Evolutionary conservation across 2,113 vertebrate species (phyloP), one percentile per base, ranked within the genome.

Genomic region (Potamarius usumacintae): DNA sequence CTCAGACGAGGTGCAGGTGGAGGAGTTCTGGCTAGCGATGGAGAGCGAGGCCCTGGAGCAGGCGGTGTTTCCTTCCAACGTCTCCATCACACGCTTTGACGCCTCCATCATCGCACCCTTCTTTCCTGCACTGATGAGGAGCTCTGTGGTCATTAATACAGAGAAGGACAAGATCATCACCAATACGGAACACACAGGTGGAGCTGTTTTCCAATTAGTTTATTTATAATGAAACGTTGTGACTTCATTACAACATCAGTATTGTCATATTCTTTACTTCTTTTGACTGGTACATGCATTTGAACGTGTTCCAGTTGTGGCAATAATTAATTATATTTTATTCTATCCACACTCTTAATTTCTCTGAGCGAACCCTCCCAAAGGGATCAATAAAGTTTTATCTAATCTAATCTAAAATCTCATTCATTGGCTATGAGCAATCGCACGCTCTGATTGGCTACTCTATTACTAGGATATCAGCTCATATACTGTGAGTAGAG

Each of bases 21-120:
- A 99, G 82, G 98, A 99, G 93, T 99, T 99, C 87, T 99, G 98
- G 98, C 95, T 97, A 91, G 98, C 97, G 0, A 97, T 99, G 97
- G 98, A 99, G 92, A 97, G 96, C 0, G 98, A 99, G 92, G 98
- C 98, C 53, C 96, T 99, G 30, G 98, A 99, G 92, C 98, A 99
- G 90, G 95, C 97, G 25, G 96, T 95, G 30, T 99, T 99, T 92
- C 97, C 98, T 69, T 93, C 96, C 55, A 97, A 96, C 89, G 95
- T 99, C 89, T 97, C 98, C 17, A 97, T 99, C 93, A 99, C 97
- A 22, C 97, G 97, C 79, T 97, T 99, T 71, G 98, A 99, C 84
- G 98, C 98, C 87, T 99, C 98, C 84, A 98, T 99, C 89, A 95
- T 99, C 52, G 97, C 98, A 72, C 98, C 98, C 58, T 99, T 99